A percentile compares a stretch with the other conserved stretches of the same genome.
These are phyloP conservation scores for Steinernema feltiae DNA, from an alignment of 1,140 invertebrate species.

Conservation along the genomic window DNA sequence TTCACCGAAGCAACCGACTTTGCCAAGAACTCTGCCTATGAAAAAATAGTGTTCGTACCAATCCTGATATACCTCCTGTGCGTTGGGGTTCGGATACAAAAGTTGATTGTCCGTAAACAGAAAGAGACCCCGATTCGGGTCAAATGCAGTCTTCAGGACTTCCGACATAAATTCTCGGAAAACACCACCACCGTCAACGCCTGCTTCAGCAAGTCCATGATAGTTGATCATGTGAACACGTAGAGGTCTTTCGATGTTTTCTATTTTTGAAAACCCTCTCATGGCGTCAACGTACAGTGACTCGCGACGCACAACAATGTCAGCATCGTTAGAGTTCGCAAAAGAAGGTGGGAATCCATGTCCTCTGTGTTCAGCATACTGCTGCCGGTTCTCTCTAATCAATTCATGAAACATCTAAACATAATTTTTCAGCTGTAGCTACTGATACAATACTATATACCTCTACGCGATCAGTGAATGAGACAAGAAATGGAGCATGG, in stretches of 20 bases:
- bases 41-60: conserved; percentile 88
- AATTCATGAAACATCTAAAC: not conserved
- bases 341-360: not conserved
- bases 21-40: conserved; percentile 86
- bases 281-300: not conserved
- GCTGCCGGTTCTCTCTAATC: not conserved
- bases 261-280: not conserved
- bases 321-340: not conserved
- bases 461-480: not conserved
- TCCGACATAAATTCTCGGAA: conserved; percentile 60
- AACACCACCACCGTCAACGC: conserved; percentile 88
- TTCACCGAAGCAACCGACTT: conserved; percentile 63
- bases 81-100: conserved; percentile 88
- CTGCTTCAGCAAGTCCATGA: conserved; percentile 72
- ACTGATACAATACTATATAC: not conserved
- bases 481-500: not conserved
- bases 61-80: conserved; percentile 74
- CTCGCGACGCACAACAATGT: not conserved
- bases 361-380: not conserved
- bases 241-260: not conserved
- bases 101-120: conserved; percentile 81
- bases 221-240: conserved; percentile 14
- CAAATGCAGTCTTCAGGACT: conserved; percentile 84
- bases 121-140: conserved; percentile 92
- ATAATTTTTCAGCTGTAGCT: not conserved